Evolutionary conservation across 2,113 vertebrate species (phyloP).

Genomic region (Cnemophilus loriae): DNA sequence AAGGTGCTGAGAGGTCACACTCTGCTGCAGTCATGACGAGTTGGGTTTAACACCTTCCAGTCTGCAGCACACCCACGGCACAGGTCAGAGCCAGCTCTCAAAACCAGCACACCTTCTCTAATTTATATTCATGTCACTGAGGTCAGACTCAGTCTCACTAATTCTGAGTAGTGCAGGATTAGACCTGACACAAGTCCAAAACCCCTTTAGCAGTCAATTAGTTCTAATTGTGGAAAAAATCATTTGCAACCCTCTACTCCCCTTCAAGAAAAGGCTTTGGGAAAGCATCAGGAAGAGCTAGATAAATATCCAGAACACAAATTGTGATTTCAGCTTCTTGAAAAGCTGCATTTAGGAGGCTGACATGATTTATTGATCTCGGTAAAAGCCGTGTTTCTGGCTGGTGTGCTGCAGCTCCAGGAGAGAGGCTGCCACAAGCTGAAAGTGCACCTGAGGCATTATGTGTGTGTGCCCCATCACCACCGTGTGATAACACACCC

Average conservation of each 20-base stretch:
- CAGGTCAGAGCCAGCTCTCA: neutral
- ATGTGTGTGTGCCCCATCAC: neutral
- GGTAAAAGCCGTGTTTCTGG: neutral
- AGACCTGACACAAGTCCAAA: neutral
- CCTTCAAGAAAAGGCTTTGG: neutral
- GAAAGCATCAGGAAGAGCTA: neutral
- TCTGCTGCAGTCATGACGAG: neutral
- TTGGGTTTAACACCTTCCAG: neutral
- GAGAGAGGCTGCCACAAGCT: neutral
- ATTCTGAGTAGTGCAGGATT: neutral
- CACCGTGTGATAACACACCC: accelerated
- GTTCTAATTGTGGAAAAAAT: conserved; percentile 7
- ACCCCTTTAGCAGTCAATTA: neutral
- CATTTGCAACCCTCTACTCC: neutral
- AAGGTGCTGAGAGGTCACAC: neutral
- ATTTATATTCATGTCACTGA: neutral
- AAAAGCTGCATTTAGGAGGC: neutral
- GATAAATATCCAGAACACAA: neutral
- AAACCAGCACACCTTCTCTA: neutral
- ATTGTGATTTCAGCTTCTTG: neutral
- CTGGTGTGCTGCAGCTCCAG: neutral
- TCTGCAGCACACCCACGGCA: neutral
- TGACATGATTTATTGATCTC: neutral
- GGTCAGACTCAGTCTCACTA: neutral
- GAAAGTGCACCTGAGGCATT: neutral